Percentiles rank a stretch among this genome's conserved stretches.
phyloP scores from a whole-genome alignment of 37 sponge, comb jelly and placozoan species.

The Crambe crambe region DNA sequence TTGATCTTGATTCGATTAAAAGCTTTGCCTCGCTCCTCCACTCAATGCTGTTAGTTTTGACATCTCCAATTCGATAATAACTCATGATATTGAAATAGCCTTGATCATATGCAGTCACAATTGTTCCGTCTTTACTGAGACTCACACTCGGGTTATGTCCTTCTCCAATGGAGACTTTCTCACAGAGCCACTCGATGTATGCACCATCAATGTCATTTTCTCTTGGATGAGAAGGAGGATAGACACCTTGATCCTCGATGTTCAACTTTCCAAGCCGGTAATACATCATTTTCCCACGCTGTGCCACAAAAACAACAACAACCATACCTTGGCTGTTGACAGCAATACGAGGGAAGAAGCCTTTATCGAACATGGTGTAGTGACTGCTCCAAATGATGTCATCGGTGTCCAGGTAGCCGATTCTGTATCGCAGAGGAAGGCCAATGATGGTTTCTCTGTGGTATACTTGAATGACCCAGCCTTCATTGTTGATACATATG shows the following conservation, averaged over 20 bases:
- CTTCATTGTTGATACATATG: conserved; percentile 5
- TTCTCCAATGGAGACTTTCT: neutral
- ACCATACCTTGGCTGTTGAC: neutral
- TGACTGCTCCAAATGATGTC: neutral
- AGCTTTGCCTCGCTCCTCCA: neutral
- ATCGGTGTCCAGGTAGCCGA: neutral
- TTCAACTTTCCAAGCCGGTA: neutral
- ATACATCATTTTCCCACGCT: neutral
- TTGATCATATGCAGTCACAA: neutral
- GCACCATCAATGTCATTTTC: neutral
- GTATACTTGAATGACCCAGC: conserved; percentile 5
- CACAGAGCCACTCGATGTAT: neutral
- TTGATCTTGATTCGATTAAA: neutral
- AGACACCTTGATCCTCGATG: neutral
- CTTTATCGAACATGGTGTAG: neutral
- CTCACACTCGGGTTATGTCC: neutral
- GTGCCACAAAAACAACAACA: neutral
- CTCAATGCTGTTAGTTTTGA: neutral
- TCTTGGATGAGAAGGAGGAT: neutral
- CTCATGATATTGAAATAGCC: neutral
- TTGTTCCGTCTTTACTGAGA: neutral
- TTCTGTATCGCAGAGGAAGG: neutral
- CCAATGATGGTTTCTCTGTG: conserved; percentile 11
- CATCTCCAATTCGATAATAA: conserved; percentile 1
- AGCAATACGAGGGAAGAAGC: neutral